A percentile compares a stretch with the other conserved stretches of the same genome.
Conservation (phyloP, 2,797 vertebrate species). For the Euphonia xanthogaster region DNA sequence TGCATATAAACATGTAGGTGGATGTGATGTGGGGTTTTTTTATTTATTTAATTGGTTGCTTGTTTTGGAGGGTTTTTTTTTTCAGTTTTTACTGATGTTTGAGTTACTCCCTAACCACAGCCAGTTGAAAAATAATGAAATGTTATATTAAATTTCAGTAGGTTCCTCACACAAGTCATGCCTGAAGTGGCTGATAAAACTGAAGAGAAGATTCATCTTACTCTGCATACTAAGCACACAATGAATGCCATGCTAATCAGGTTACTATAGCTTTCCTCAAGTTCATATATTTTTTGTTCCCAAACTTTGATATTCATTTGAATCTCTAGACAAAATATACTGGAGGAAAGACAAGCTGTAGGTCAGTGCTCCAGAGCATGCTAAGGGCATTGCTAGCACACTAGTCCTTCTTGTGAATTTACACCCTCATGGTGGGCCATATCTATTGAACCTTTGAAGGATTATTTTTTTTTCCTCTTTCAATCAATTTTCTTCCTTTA, state of each 20-base stretch:
- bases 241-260: not conserved
- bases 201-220: not conserved
- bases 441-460: not conserved
- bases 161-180: not conserved
- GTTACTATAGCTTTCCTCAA: not conserved
- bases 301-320: not conserved
- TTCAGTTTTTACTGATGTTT: not conserved
- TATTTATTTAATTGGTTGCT: not conserved
- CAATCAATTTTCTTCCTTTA: not conserved
- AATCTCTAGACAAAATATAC: not conserved
- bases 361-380: not conserved
- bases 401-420: not conserved
- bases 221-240: not conserved
- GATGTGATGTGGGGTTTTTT: too few relatives aligned
- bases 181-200: not conserved
- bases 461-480: not conserved
- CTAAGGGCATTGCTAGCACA: not conserved
- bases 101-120: not conserved
- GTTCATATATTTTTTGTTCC: not conserved
- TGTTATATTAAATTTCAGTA: not conserved
- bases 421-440: fast-evolving
- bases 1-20: not conserved
- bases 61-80: not conserved
- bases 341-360: not conserved
- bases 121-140: not conserved